Percentiles rank a stretch among this genome's conserved stretches.
Evolutionary conservation across 2,113 vertebrate genomes (phyloP).

Genomic region (Leuciscus idus): DNA sequence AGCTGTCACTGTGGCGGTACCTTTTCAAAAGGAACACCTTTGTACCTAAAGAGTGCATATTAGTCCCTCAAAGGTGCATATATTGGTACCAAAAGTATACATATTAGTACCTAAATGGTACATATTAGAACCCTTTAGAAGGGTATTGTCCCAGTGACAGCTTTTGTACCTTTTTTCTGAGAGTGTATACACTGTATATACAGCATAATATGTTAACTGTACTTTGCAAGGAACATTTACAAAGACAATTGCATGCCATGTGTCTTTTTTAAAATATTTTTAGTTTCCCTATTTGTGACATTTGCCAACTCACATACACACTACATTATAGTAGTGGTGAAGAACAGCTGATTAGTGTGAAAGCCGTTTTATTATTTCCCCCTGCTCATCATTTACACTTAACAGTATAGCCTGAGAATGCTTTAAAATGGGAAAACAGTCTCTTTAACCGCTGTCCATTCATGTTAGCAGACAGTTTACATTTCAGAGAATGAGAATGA

Average conservation of each 20-base stretch:
- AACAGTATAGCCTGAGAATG: neutral
- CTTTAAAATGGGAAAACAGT: neutral
- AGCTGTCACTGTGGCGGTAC: too few species aligned
- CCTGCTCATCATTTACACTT: constrained; percentile 8
- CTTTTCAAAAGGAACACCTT: too few species aligned
- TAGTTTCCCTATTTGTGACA: neutral
- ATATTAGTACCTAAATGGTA: too few species aligned
- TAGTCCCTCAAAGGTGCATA: too few species aligned
- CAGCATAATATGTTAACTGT: too few species aligned
- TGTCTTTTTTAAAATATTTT: neutral
- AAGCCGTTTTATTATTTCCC: neutral
- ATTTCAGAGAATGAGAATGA: constrained; percentile 24
- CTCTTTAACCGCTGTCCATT: constrained; percentile 9
- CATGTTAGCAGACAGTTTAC: constrained; percentile 14
- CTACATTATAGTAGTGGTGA: neutral
- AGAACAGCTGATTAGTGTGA: neutral
- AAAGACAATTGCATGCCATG: too few species aligned
- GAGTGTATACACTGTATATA: neutral
- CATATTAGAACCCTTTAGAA: too few species aligned
- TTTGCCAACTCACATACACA: neutral
- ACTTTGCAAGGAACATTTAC: too few species aligned
- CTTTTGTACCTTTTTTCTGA: too few species aligned
- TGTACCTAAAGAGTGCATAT: too few species aligned
- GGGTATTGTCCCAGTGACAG: too few species aligned
- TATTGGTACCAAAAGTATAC: too few species aligned